phyloP scores from a whole-genome alignment of 2,113 vertebrate species.

The Istiophorus platypterus region DNA sequence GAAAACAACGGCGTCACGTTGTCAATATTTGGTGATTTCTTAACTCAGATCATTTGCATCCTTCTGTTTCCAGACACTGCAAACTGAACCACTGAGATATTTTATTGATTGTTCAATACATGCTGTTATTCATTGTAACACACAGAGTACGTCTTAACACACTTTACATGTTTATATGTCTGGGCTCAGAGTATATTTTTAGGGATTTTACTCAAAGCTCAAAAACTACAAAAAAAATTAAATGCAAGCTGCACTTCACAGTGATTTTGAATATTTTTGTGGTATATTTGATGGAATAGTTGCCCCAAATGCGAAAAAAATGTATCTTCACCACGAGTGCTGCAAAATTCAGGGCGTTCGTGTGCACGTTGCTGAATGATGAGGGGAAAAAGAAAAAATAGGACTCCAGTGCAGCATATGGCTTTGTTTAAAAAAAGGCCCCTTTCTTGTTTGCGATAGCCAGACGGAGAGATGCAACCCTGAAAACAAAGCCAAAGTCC shows the following conservation, averaged over 20 bases:
- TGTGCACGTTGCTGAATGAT: slow-evolving; percentile 19
- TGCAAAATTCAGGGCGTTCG: not conserved
- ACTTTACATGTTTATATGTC: too few relatives aligned
- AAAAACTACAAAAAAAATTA: too few relatives aligned
- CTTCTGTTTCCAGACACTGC: too few relatives aligned
- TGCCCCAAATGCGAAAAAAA: not conserved
- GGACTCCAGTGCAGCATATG: slow-evolving; percentile 59
- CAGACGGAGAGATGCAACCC: slow-evolving; percentile 69
- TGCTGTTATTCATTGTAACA: too few relatives aligned
- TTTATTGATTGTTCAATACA: too few relatives aligned
- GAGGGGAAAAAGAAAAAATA: not conserved
- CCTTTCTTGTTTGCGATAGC: slow-evolving; percentile 69
- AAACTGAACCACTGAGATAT: too few relatives aligned
- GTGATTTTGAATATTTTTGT: not conserved
- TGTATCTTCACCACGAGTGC: not conserved
- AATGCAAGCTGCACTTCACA: not conserved
- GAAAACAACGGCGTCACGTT: too few relatives aligned
- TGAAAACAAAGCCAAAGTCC: slow-evolving; percentile 74
- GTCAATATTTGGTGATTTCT: too few relatives aligned
- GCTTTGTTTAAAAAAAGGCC: slow-evolving; percentile 63
- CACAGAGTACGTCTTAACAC: too few relatives aligned
- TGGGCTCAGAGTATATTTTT: too few relatives aligned
- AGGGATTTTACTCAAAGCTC: too few relatives aligned
- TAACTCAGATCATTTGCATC: too few relatives aligned
- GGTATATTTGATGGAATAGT: not conserved